Evolutionary conservation across 2,797 vertebrate species (phyloP), one percentile per base, ranked within the genome.

Genomic region (Chelmon rostratus): DNA sequence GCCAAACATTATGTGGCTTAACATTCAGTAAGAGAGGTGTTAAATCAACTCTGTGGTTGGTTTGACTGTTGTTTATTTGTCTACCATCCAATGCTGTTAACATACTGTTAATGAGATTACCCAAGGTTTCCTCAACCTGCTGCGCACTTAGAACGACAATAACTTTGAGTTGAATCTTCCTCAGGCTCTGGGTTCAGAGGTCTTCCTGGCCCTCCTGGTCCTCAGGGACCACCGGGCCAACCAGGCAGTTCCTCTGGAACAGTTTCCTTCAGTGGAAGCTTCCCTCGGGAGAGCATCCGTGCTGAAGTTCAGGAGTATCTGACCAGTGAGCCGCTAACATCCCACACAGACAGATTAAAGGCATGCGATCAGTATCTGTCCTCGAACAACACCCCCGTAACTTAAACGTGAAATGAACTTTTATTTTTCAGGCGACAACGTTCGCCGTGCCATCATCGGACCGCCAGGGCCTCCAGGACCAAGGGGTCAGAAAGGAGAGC

Each of bases 281-380:
- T 88, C 75, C 88, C 95, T 62, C 96, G 93, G 0, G 97, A 98
- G 0, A 94, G 89, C 72, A 97, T 99, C 92, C 96, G 95, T 18
- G 89, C 96, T 0, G 97, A 98, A 87, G 90, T 99, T 64, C 97
- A 98, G 63, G 86, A 96, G 40, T 99, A 98, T 89, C 94, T 99
- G 71, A 96, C 93, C 85, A 98, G 98, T 99, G 95, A 96, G 96
- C 88, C 62, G 10, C 28, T 6, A n/a, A 21, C 21, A 31, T 50
- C 69, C 46, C 28, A 67, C 54, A n/a, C 16, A 77, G 35, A 68
- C 37, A 65, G 21, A 70, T n/a, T 23, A 13, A 72, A 54, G 25
- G 68, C 52, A 47, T 2, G 11, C 9, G 33, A 78, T 37, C n/a
- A 50, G 10, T 5, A 15, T 53, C 2, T 53, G 56, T 1, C 5